These are phyloP conservation scores for Microplitis demolitor DNA, from an alignment of 1,140 invertebrate species.

Conservation along the genomic window DNA sequence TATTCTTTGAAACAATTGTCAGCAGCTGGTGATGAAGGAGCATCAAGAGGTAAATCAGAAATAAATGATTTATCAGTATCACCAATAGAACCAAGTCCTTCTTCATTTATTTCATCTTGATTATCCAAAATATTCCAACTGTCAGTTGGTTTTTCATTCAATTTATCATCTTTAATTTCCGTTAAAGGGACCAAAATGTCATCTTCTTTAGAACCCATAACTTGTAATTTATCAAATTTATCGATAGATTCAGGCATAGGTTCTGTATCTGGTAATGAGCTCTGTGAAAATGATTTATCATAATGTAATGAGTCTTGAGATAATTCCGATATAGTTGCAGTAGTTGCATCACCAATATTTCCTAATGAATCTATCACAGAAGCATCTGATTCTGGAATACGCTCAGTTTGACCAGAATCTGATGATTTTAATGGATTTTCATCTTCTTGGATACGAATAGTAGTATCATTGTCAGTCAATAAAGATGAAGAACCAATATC, in stretches of 20 bases:
- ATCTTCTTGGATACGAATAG: neutral
- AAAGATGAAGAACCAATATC: neutral
- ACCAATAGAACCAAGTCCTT: too few species aligned
- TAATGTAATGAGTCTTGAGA: neutral
- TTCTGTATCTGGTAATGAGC: neutral
- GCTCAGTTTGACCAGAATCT: too few species aligned
- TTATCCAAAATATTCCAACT: too few species aligned
- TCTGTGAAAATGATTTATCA: neutral
- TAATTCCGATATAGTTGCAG: neutral
- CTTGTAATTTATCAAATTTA: neutral
- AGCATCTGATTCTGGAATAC: too few species aligned
- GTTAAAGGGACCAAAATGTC: too few species aligned
- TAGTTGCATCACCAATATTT: neutral
- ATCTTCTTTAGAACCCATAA: too few species aligned
- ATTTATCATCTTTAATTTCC: too few species aligned
- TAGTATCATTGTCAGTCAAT: neutral
- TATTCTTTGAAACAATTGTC: conserved; percentile 5
- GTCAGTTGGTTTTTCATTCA: too few species aligned
- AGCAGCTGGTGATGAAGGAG: neutral
- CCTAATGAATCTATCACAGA: neutral
- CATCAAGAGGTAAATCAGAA: neutral
- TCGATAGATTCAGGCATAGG: neutral
- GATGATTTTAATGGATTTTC: neutral
- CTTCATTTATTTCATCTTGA: too few species aligned
- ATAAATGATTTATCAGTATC: too few species aligned